Evolutionary conservation across 2,888 invertebrate species (phyloP).

Genomic region (Microplitis deprimator): DNA sequence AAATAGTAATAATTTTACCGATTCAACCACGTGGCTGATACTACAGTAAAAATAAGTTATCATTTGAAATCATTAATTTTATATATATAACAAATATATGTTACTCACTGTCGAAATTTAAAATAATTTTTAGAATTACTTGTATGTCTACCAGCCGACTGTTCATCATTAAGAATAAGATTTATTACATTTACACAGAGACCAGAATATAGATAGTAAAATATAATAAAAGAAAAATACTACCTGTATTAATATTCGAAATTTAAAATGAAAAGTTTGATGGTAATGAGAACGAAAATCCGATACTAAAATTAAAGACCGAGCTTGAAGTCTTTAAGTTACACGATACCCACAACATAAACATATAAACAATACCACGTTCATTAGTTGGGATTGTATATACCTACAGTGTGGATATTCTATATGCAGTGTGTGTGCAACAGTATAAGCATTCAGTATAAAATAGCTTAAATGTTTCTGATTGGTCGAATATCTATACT

Average conservation of each 20-base stretch:
- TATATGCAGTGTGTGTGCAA: neutral
- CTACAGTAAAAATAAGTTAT: neutral
- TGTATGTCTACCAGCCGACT: slow-evolving; percentile 13
- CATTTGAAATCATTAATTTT: neutral
- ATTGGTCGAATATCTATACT: too few relatives aligned
- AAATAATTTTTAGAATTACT: slow-evolving; percentile 16
- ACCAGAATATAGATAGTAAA: neutral
- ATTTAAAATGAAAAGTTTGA: neutral
- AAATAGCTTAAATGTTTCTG: neutral
- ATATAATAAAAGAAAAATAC: neutral
- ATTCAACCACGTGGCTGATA: neutral
- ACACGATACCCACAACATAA: too few relatives aligned
- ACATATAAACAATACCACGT: neutral
- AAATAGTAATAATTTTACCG: neutral
- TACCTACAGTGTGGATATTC: neutral
- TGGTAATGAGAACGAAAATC: neutral
- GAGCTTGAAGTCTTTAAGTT: neutral
- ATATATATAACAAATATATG: slow-evolving; percentile 22
- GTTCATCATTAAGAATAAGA: slow-evolving; percentile 27
- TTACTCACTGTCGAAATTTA: slow-evolving; percentile 1
- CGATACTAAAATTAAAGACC: neutral
- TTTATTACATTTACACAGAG: slow-evolving; percentile 4
- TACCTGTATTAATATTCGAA: neutral
- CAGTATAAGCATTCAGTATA: neutral
- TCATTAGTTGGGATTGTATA: neutral